phyloP scores from a whole-genome alignment of 1,140 invertebrate species.

The Rhyacophila brunnea region DNA sequence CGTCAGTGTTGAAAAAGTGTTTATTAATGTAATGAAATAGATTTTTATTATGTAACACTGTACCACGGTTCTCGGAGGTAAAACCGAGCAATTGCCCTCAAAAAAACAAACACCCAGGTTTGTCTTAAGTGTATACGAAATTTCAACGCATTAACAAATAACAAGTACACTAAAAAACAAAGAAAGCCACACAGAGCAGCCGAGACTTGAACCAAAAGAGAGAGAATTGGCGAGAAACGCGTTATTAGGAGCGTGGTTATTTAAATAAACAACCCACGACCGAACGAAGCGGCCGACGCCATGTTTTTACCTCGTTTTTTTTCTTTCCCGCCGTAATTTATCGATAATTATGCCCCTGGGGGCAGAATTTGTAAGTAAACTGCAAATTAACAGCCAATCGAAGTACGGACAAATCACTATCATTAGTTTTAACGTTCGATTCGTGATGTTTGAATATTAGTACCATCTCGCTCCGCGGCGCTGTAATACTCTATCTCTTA shows the following conservation, averaged over 20 bases:
- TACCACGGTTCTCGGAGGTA: no score
- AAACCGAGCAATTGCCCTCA: no score
- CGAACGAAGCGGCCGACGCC: slow-evolving; percentile 23
- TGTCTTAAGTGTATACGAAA: slow-evolving; percentile 1
- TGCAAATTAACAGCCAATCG: slow-evolving; percentile 55
- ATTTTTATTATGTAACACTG: no score
- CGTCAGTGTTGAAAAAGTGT: no score
- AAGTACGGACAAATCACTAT: slow-evolving; percentile 52
- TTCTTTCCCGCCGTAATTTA: slow-evolving; percentile 53
- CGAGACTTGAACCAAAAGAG: not conserved
- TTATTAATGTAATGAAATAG: no score
- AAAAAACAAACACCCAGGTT: no score
- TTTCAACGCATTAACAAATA: slow-evolving; percentile 11
- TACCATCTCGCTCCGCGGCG: slow-evolving; percentile 4
- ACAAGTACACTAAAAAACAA: not conserved
- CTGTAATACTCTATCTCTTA: not conserved
- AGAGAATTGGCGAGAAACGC: slow-evolving; percentile 19
- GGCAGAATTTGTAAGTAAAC: slow-evolving; percentile 53
- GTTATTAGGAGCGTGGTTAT: slow-evolving; percentile 40
- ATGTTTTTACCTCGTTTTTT: slow-evolving; percentile 44
- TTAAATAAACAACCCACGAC: slow-evolving; percentile 52
- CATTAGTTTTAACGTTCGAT: slow-evolving; percentile 42
- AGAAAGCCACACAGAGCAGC: not conserved
- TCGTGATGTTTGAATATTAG: slow-evolving; percentile 35
- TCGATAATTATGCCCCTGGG: slow-evolving; percentile 48